phyloP scores from a whole-genome alignment of 2,888 invertebrate genomes.

The Caradrina clavipalpis region DNA sequence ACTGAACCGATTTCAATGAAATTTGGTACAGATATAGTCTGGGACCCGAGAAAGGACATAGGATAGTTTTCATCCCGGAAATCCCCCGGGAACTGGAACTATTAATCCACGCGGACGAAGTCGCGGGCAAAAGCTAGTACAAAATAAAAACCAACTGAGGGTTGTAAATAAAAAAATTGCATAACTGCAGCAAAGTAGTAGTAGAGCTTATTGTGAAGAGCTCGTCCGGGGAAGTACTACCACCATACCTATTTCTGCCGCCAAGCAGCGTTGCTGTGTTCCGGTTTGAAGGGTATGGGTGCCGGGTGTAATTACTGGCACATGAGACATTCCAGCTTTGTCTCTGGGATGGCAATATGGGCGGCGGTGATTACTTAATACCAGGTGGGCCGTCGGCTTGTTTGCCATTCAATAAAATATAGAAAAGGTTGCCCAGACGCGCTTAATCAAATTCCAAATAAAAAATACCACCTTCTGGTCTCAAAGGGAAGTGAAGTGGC shows the following conservation, averaged over 20 bases:
- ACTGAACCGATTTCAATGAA: no score
- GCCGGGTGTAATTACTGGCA: constrained; percentile 19
- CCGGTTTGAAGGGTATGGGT: constrained; percentile 26
- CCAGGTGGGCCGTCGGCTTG: background rate
- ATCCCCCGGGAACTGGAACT: no score
- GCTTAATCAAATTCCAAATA: background rate
- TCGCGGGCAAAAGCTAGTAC: no score
- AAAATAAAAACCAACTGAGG: no score
- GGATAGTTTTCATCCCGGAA: no score
- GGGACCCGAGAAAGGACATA: no score
- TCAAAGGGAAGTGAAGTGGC: no score
- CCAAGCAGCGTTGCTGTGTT: constrained; percentile 29
- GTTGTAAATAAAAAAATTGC: background rate
- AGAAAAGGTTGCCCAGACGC: background rate
- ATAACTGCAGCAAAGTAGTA: background rate
- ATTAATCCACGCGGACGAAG: no score
- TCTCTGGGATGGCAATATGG: background rate
- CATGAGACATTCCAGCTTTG: constrained; percentile 13
- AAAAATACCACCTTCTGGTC: background rate
- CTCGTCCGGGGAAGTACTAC: constrained; percentile 43
- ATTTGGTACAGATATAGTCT: no score
- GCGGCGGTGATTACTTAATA: constrained; percentile 5
- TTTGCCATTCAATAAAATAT: background rate
- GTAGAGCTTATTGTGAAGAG: constrained; percentile 26
- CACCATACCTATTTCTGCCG: constrained; percentile 40